Evolutionary conservation across 2,888 invertebrate genomes (phyloP).

Genomic region (Leistus spinibarbis): DNA sequence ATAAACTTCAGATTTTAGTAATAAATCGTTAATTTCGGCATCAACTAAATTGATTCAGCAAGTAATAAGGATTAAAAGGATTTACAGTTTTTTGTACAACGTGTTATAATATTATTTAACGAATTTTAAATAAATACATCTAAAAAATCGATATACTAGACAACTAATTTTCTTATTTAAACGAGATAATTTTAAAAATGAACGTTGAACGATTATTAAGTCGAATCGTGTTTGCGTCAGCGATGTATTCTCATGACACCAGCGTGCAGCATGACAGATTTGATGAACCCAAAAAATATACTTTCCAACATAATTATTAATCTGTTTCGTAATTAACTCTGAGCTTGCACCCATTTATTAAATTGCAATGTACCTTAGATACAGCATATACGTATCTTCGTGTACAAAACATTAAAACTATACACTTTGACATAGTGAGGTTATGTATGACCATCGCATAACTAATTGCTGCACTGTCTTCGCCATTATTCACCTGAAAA

Average conservation of each 20-base stretch:
- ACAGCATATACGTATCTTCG: not conserved
- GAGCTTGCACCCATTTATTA: conserved; percentile 53
- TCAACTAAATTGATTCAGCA: too few relatives aligned
- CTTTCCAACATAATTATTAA: conserved; percentile 48
- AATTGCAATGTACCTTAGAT: conserved; percentile 42
- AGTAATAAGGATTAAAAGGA: too few relatives aligned
- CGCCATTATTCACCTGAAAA: too few relatives aligned
- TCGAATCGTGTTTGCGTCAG: not conserved
- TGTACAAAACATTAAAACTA: not conserved
- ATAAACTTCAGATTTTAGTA: too few relatives aligned
- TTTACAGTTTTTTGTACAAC: too few relatives aligned
- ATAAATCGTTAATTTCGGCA: too few relatives aligned
- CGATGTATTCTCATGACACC: conserved; percentile 49
- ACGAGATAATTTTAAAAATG: too few relatives aligned
- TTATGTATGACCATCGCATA: not conserved
- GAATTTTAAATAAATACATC: too few relatives aligned
- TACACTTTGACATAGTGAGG: not conserved
- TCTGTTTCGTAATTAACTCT: conserved; percentile 53
- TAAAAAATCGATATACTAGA: too few relatives aligned
- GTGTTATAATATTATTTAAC: too few relatives aligned
- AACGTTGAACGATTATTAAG: too few relatives aligned
- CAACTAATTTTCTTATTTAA: too few relatives aligned
- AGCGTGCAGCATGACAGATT: conserved; percentile 48
- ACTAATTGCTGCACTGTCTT: not conserved
- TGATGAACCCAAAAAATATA: conserved; percentile 49